Evolutionary conservation across 1,140 invertebrate genomes (phyloP).

Genomic region (Arion vulgaris): DNA sequence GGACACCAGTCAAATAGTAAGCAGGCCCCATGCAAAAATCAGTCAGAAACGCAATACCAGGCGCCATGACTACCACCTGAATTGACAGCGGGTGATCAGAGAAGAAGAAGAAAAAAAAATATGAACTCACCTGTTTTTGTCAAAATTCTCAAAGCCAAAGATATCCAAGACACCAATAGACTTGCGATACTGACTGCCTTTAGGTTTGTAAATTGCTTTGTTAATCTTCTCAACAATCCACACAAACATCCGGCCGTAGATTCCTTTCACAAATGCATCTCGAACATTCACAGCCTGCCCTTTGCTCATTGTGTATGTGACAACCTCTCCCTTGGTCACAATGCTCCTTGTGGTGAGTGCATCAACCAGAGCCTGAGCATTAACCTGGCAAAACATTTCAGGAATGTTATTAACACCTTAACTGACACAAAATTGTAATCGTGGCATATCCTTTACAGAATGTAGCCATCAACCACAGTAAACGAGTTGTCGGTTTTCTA

Average conservation of each 20-base stretch:
- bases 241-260: slow-evolving; percentile 96
- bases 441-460: no score
- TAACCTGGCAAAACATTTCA: slow-evolving; percentile 47
- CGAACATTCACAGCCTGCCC: slow-evolving; percentile 87
- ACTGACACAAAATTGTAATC: no score
- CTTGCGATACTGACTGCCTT: slow-evolving; percentile 53
- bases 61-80: no score
- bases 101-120: no score
- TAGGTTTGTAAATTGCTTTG: slow-evolving; percentile 85
- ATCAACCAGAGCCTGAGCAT: slow-evolving; percentile 85
- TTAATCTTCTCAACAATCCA: slow-evolving; percentile 99
- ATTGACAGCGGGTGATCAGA: no score
- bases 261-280: slow-evolving; percentile 94
- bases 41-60: no score
- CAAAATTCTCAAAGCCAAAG: slow-evolving; percentile 99
- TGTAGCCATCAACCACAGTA: no score
- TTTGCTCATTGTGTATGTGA: slow-evolving; percentile 73
- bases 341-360: slow-evolving; percentile 95
- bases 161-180: slow-evolving; percentile 97
- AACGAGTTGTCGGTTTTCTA: no score
- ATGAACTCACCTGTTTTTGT: slow-evolving; percentile 85
- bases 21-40: no score
- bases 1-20: no score
- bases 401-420: no score
- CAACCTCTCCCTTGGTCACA: slow-evolving; percentile 97